phyloP scores from a whole-genome alignment of 2,797 vertebrate species.

The Falco rusticolus region DNA sequence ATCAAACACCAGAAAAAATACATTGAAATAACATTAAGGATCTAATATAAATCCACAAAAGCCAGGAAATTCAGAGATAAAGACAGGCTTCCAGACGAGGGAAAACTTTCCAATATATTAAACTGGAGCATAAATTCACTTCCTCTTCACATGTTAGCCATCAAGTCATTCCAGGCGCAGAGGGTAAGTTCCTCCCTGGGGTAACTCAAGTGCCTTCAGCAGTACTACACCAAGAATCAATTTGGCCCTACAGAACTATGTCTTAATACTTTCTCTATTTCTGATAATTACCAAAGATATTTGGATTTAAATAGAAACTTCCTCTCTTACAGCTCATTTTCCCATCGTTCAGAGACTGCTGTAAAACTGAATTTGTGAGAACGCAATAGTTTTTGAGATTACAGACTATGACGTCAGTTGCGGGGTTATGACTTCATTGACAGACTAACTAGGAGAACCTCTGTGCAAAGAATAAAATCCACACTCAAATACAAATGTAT shows the following conservation, averaged over 20 bases:
- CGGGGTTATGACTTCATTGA: slow-evolving; percentile 18
- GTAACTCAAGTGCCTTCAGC: slow-evolving; percentile 39
- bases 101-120: slow-evolving; percentile 63
- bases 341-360: not conserved
- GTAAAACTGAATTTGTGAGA: not conserved
- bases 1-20: slow-evolving; percentile 60
- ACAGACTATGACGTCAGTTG: slow-evolving; percentile 10
- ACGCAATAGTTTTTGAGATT: not conserved
- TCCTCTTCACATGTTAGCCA: slow-evolving; percentile 62
- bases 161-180: slow-evolving; percentile 54
- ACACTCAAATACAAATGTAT: not conserved
- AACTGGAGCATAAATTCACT: slow-evolving; percentile 58
- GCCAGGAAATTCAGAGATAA: slow-evolving; percentile 72
- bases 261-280: slow-evolving; percentile 36
- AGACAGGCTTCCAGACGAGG: slow-evolving; percentile 52
- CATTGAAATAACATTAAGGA: slow-evolving; percentile 63
- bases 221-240: slow-evolving; percentile 16
- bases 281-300: slow-evolving; percentile 35
- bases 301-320: slow-evolving; percentile 47
- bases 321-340: slow-evolving; percentile 15
- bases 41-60: slow-evolving; percentile 68
- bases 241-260: not conserved
- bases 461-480: slow-evolving; percentile 8
- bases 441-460: not conserved
- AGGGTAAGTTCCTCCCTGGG: slow-evolving; percentile 15